Evolutionary conservation across 1,140 invertebrate genomes (phyloP).

Genomic region (Orius laevigatus): DNA sequence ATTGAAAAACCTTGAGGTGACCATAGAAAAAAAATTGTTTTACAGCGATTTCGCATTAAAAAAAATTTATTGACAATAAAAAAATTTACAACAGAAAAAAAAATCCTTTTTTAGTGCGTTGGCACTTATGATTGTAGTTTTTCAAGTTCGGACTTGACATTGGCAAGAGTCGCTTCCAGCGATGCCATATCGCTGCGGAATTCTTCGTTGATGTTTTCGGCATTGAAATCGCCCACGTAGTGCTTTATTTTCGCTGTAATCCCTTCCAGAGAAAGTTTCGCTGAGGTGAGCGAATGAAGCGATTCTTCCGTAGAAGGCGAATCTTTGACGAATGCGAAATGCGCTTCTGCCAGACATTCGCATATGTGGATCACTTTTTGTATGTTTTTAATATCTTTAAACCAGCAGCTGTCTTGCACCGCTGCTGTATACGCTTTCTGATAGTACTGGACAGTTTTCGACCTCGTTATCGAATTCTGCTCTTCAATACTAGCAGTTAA

Average conservation of each 20-base stretch:
- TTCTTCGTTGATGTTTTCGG: conserved; percentile 5
- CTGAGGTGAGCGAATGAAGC: conserved; percentile 17
- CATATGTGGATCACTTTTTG: conserved; percentile 32
- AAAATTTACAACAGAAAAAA: too few species aligned
- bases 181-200: conserved; percentile 9
- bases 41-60: too few species aligned
- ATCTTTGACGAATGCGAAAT: conserved; percentile 12
- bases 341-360: conserved; percentile 26
- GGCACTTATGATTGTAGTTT: too few species aligned
- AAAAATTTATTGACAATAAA: too few species aligned
- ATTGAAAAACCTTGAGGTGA: too few species aligned
- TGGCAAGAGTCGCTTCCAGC: conserved; percentile 10
- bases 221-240: not conserved
- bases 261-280: conserved; percentile 19
- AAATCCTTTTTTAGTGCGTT: too few species aligned
- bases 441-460: conserved; percentile 40
- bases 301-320: conserved; percentile 14
- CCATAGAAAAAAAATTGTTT: too few species aligned
- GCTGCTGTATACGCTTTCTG: conserved; percentile 33
- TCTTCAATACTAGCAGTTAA: conserved; percentile 42
- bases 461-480: conserved; percentile 39
- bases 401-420: conserved; percentile 35
- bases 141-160: conserved; percentile 5
- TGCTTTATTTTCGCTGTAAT: conserved; percentile 18
- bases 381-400: conserved; percentile 32